phyloP scores from a whole-genome alignment of 2,888 invertebrate species.

The Sarcophaga carnaria region DNA sequence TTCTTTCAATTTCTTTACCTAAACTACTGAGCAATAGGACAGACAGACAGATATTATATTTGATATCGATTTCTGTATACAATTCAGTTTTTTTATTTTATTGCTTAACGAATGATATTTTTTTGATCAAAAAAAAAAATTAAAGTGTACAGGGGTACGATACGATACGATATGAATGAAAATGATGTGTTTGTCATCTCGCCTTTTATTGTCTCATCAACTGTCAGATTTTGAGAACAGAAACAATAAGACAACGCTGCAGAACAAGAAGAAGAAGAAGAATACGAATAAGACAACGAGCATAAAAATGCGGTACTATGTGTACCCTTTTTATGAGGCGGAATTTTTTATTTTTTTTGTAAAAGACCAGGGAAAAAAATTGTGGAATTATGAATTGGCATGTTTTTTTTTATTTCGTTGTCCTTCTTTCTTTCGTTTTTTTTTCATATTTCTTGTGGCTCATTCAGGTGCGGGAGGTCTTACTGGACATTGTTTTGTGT shows the following conservation, averaged over 20 bases:
- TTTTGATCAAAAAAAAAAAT: constrained; percentile 30
- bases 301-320: constrained; percentile 3
- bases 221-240: constrained; percentile 68
- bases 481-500: not conserved
- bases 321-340: constrained; percentile 58
- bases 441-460: not conserved
- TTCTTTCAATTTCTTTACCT: constrained; percentile 15
- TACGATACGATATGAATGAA: constrained; percentile 33
- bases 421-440: not conserved
- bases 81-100: constrained; percentile 33
- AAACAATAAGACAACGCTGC: not conserved
- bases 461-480: constrained; percentile 68
- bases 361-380: not conserved
- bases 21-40: constrained; percentile 28
- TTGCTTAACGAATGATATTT: not conserved
- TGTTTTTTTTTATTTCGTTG: constrained; percentile 40
- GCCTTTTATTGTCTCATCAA: constrained; percentile 72
- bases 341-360: not conserved
- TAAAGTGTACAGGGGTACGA: not conserved
- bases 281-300: not conserved
- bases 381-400: constrained; percentile 65
- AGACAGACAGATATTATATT: constrained; percentile 13
- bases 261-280: not conserved
- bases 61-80: constrained; percentile 56
- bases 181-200: constrained; percentile 66